Conservation (phyloP, 2,113 vertebrate species). For the Scartelaos histophorus region DNA sequence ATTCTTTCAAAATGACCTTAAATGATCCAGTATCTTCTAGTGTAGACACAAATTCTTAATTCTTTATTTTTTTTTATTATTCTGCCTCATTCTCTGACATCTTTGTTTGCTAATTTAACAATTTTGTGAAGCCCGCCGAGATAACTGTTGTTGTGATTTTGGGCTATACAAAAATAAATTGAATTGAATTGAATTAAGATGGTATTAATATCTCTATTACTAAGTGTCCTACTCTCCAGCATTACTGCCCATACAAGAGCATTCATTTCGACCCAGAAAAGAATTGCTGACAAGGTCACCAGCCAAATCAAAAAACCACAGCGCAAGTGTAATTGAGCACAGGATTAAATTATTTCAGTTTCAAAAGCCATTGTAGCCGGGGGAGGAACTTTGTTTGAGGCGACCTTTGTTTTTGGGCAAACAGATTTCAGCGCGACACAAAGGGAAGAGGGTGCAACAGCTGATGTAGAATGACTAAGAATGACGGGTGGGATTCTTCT, state of each 20-base stretch:
- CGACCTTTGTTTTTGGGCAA: conserved; percentile 72
- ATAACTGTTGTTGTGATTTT: too few species aligned
- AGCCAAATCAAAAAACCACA: conserved; percentile 21
- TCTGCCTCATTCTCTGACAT: too few species aligned
- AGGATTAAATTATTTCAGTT: conserved; percentile 42
- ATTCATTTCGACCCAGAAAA: conserved; percentile 53
- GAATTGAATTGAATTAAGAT: too few species aligned
- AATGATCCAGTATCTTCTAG: too few species aligned
- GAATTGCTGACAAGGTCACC: conserved; percentile 51
- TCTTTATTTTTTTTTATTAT: too few species aligned
- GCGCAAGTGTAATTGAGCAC: conserved; percentile 39
- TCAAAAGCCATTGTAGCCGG: conserved; percentile 38
- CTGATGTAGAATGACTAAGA: conserved; percentile 58
- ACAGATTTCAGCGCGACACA: conserved; percentile 66
- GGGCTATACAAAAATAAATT: too few species aligned
- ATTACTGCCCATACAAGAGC: conserved; percentile 31
- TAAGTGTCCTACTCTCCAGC: conserved; percentile 18
- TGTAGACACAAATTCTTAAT: background rate
- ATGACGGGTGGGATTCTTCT: conserved; percentile 64
- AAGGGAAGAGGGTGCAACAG: conserved; percentile 63
- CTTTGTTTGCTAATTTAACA: too few species aligned
- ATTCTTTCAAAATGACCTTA: too few species aligned
- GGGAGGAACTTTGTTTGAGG: conserved; percentile 29
- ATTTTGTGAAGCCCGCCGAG: too few species aligned
- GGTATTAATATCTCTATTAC: background rate